Conservation (phyloP, 2,113 vertebrate genomes). For the Atlantisia rogersi region DNA sequence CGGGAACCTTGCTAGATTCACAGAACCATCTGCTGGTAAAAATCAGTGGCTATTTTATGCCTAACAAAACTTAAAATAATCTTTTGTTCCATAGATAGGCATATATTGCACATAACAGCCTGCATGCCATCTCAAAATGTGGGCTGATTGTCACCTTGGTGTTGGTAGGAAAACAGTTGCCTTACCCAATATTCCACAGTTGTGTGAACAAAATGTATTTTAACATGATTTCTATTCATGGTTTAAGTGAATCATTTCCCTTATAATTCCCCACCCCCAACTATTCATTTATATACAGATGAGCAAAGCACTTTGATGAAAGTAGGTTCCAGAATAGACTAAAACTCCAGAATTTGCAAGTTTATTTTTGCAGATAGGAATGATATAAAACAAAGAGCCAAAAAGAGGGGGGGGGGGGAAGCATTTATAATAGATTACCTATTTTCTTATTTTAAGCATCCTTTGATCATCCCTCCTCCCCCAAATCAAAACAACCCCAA, state of each 20-base stretch:
- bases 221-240: slow-evolving; percentile 17
- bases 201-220: slow-evolving; percentile 34
- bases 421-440: slow-evolving; percentile 2
- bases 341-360: slow-evolving; percentile 37
- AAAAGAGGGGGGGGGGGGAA: not conserved
- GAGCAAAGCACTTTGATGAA: slow-evolving; percentile 36
- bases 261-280: slow-evolving; percentile 41
- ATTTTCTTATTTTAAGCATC: slow-evolving; percentile 36
- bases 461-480: slow-evolving; percentile 39
- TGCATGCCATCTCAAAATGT: not conserved
- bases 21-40: slow-evolving; percentile 13
- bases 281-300: slow-evolving; percentile 57
- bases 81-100: slow-evolving; percentile 43
- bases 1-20: slow-evolving; percentile 29
- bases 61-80: slow-evolving; percentile 46
- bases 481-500: slow-evolving; percentile 23
- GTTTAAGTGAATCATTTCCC: slow-evolving; percentile 41
- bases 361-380: slow-evolving; percentile 38
- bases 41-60: slow-evolving; percentile 34
- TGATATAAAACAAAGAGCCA: not conserved
- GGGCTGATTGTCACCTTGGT: slow-evolving; percentile 32
- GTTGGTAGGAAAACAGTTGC: slow-evolving; percentile 42
- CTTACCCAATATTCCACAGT: slow-evolving; percentile 24
- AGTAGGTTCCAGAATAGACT: slow-evolving; percentile 39
- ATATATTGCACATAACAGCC: slow-evolving; percentile 5